phyloP scores from a whole-genome alignment of 2,888 invertebrate species.

The Epistrophella euchroma region DNA sequence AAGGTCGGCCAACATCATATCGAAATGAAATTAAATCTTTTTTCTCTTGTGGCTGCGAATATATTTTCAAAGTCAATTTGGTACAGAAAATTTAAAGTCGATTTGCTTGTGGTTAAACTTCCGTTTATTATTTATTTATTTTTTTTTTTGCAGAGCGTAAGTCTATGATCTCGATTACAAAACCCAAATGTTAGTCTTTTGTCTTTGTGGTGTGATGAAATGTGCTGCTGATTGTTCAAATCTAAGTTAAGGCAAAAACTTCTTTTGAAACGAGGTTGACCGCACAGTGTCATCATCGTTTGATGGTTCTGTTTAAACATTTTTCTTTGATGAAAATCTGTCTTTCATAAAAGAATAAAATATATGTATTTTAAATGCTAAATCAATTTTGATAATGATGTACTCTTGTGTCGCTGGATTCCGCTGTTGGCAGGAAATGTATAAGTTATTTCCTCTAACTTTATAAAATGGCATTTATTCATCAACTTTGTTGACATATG shows the following conservation, averaged over 20 bases:
- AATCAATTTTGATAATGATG: conserved; percentile 49
- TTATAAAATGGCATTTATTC: conserved; percentile 51
- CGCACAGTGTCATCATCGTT: conserved; percentile 49
- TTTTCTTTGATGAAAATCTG: conserved; percentile 12
- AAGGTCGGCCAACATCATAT: conserved; percentile 41
- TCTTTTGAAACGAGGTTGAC: conserved; percentile 6
- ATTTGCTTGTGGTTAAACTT: conserved; percentile 56
- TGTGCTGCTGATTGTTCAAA: conserved; percentile 51
- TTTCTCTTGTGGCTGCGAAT: conserved; percentile 19
- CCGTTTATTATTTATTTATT: not conserved
- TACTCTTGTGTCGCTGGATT: conserved; percentile 16
- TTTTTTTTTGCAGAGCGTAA: not conserved
- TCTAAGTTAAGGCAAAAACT: conserved; percentile 30
- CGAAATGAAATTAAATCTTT: conserved; percentile 43
- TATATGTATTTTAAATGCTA: not conserved
- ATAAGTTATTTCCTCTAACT: not conserved
- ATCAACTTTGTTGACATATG: not conserved
- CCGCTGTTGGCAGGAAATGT: not conserved
- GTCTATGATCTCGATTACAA: conserved; percentile 42
- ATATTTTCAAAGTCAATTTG: conserved; percentile 27
- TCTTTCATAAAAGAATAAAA: not conserved
- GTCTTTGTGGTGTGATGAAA: conserved; percentile 53
- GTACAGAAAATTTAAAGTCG: conserved; percentile 30
- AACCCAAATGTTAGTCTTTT: conserved; percentile 53
- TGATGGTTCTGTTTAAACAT: conserved; percentile 35